These are phyloP conservation scores for Pseudoatta argentina DNA, from an alignment of 1,140 invertebrate species.

Conservation along the genomic window DNA sequence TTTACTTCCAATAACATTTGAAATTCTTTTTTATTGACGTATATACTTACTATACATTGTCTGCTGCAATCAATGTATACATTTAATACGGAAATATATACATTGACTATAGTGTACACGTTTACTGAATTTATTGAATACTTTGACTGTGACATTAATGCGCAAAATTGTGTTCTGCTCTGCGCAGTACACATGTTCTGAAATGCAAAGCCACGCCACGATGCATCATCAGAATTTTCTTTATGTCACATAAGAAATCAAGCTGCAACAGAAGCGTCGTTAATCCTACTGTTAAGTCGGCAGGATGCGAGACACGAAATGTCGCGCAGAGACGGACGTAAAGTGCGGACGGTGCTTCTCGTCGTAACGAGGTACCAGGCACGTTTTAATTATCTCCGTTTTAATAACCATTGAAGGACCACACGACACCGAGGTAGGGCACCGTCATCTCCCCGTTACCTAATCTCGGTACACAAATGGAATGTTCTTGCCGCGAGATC, in stretches of 20 bases:
- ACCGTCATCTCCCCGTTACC: not conserved
- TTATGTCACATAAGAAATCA: conserved; percentile 17
- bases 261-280: not conserved
- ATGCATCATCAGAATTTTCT: too few relatives aligned
- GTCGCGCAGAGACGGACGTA: not conserved
- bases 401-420: conserved; percentile 65
- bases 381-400: conserved; percentile 71
- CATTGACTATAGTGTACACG: too few relatives aligned
- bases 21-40: not conserved
- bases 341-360: conserved; percentile 17
- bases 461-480: conserved; percentile 38
- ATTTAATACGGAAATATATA: too few relatives aligned
- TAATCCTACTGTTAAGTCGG: conserved; percentile 52
- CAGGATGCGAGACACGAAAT: not conserved
- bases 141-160: too few relatives aligned
- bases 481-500: conserved; percentile 41
- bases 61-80: too few relatives aligned
- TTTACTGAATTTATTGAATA: too few relatives aligned
- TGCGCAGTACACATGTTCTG: not conserved
- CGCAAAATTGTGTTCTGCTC: not conserved
- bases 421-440: too few relatives aligned
- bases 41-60: too few relatives aligned
- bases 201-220: not conserved
- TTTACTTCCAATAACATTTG: not conserved
- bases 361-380: not conserved